phyloP scores from a whole-genome alignment of 2,113 vertebrate species.

The Cyanocitta stelleri region DNA sequence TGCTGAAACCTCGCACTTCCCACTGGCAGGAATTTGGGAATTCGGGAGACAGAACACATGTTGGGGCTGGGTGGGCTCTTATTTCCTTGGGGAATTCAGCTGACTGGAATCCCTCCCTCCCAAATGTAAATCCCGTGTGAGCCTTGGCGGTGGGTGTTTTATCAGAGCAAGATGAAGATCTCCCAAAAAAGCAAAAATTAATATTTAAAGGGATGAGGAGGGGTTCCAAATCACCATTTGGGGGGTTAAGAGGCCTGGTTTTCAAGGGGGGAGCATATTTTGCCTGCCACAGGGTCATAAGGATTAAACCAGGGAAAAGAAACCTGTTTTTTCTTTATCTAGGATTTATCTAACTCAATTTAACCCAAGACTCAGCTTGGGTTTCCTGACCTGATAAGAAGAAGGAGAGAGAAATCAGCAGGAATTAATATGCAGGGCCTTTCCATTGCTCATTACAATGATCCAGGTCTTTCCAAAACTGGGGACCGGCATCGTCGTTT shows the following conservation, averaged over 20 bases:
- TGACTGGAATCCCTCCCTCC: not conserved
- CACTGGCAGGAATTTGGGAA: not conserved
- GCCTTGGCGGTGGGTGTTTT: rapidly evolving
- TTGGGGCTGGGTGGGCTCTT: not conserved
- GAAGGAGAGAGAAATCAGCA: not conserved
- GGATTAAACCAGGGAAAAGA: not conserved
- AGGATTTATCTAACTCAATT: not conserved
- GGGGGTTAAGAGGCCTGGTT: not conserved
- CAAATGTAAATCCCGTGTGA: not conserved
- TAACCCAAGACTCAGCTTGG: not conserved
- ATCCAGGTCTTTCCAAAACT: not conserved
- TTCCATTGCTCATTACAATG: not conserved
- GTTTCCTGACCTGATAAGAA: not conserved
- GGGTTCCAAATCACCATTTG: not conserved
- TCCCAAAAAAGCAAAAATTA: not conserved
- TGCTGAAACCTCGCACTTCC: not conserved
- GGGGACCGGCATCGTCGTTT: rapidly evolving
- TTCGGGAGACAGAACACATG: not conserved
- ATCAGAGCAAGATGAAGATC: not conserved
- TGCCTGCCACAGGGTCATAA: rapidly evolving
- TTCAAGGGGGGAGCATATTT: not conserved
- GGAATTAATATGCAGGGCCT: rapidly evolving
- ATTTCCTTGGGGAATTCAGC: not conserved
- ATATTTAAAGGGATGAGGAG: not conserved
- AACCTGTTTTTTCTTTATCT: not conserved